Conservation (phyloP, 1,140 invertebrate genomes). For the Proales similis region DNA sequence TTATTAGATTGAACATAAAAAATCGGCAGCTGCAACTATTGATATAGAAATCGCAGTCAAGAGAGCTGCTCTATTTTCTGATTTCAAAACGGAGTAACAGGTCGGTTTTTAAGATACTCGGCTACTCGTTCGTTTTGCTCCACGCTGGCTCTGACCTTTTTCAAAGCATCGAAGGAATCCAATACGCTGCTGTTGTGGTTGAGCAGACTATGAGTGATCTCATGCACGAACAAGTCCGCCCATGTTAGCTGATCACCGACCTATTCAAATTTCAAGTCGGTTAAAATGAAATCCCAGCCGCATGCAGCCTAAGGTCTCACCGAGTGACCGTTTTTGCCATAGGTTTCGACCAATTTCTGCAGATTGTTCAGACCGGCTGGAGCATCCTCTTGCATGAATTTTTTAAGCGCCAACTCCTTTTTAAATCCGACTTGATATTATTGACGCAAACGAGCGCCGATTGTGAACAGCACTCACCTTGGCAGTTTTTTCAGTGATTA, state of each 20-base stretch:
- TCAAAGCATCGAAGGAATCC: constrained; percentile 13
- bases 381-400: constrained; percentile 31
- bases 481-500: not conserved
- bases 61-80: too few species aligned
- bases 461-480: constrained; percentile 4
- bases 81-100: constrained; percentile 23
- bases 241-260: constrained; percentile 10
- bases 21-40: too few species aligned
- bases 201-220: constrained; percentile 22
- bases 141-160: constrained; percentile 4
- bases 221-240: constrained; percentile 36
- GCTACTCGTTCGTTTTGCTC: constrained; percentile 17
- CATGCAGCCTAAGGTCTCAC: too few species aligned
- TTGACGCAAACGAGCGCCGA: not conserved
- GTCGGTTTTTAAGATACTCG: constrained; percentile 29
- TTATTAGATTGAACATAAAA: too few species aligned
- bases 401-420: constrained; percentile 19
- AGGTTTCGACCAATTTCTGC: constrained; percentile 10
- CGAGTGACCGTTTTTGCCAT: constrained; percentile 7
- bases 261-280: too few species aligned
- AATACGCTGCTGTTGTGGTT: constrained; percentile 17
- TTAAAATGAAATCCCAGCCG: too few species aligned
- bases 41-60: too few species aligned
- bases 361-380: constrained; percentile 15
- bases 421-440: not conserved